phyloP scores from a whole-genome alignment of 2,113 vertebrate species.

The Stegostoma tigrinum region DNA sequence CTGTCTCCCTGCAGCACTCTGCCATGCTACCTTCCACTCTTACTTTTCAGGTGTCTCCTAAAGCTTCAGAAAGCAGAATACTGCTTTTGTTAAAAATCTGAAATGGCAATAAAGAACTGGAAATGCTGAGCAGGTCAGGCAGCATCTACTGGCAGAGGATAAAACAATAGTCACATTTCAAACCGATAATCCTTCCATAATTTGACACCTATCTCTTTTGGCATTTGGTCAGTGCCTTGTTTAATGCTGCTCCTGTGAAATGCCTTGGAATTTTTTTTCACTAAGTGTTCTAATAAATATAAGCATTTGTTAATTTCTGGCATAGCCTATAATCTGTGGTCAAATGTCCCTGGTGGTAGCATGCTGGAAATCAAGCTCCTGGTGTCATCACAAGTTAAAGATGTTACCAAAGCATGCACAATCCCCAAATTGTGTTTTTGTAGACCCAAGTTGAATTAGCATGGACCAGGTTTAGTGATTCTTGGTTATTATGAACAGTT shows the following conservation, averaged over 20 bases:
- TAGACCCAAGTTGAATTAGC: too few species aligned
- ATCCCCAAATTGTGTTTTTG: too few species aligned
- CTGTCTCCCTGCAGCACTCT: neutral
- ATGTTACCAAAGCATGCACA: too few species aligned
- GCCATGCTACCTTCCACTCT: neutral
- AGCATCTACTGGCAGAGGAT: neutral
- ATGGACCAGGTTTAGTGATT: too few species aligned
- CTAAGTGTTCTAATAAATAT: neutral
- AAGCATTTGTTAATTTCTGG: neutral
- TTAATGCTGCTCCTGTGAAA: neutral
- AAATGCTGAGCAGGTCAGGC: neutral
- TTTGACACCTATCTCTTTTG: neutral
- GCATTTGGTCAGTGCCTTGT: neutral
- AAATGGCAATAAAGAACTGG: neutral
- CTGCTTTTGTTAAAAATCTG: neutral
- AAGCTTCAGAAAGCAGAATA: neutral
- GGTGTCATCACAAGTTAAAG: too few species aligned
- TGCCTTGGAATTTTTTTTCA: neutral
- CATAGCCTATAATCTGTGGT: neutral
- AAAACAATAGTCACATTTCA: neutral
- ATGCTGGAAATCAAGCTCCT: too few species aligned
- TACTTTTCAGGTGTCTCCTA: neutral
- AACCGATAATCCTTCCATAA: neutral
- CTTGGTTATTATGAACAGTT: too few species aligned
- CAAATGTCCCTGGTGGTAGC: too few species aligned